Base-by-base conservation (phyloP, 2,113 vertebrate genomes). In the Poeciliopsis occidentalis region DNA sequence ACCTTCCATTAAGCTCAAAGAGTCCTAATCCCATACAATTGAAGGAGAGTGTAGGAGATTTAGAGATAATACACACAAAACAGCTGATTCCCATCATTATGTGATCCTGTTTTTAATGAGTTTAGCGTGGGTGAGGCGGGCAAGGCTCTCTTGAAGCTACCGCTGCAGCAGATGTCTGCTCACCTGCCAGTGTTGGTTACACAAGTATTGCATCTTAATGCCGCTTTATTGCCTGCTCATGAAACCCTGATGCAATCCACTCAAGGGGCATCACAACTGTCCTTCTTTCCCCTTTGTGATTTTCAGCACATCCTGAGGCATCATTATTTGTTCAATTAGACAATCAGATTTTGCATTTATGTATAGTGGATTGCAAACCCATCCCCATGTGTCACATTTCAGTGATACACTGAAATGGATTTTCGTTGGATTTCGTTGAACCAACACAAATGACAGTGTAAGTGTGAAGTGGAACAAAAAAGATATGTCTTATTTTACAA, bases 211-310 rank as follows among this genome's bases (percentile, higher is more conserved):
- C 68, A 75, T 92, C 86, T 90, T 84, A 85, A 87, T 87, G 79
- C 65, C 0, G 26, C 68, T 82, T 85, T 71, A 87, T 82, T 72
- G 78, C 37, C 72, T 32, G 66, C 77, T 87, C 76, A 83, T 86
- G 79, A 90, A 87, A 80, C 68, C 66, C 69, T 74, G 57, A 73
- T 76, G 66, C 78, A 75, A 72, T 86, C 74, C 67, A 73, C 69
- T 77, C 73, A 72, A 60, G 73, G 66, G 71, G 77, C 77, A 71
- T 73, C 76, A 74, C 57, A 71, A 6, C 37, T 63, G 85, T 70
- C 85, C 88, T 90, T 72, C 72, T 37, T 80, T 87, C 83, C 88
- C 86, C 87, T 90, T 86, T 34, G 30, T 1, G 44, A 13, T 73
- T 74, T 75, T 77, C 70, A 44, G 71, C 17, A 17, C 57, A 44